Base-by-base conservation (phyloP, 2,888 invertebrate genomes). In the Archips xylosteana region DNA sequence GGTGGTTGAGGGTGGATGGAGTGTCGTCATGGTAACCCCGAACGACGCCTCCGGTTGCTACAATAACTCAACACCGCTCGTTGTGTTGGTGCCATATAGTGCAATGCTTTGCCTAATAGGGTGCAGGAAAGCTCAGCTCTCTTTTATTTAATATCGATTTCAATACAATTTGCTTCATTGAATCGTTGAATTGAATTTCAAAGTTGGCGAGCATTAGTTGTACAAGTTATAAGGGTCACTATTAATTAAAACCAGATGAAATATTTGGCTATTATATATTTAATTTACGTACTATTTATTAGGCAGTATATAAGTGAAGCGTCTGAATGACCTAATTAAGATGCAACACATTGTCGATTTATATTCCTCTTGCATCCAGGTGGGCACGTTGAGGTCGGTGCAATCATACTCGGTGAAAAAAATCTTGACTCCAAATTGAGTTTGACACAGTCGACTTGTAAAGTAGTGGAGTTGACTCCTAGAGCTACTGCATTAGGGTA, bases 401-500 rank as follows among this genome's bases (percentile, higher is more conserved):
- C 39, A 0, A 15, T 59, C 2, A 10, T 49, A 0, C 73, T 54
- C 8, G 84, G 86, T 0, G 76, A 59, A 2, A 84, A 82, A 47
- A 94, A 86, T 62, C 94, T 88, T 0, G 81, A 84, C 63, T 87
- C 81, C 0, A 87, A 47, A 23, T 80, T 81, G 2, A 90, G 62
- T n/a, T 76, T 80, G 0, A 95, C 88, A 81, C 97, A 97, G 76
- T 95, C 93, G 1, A 97, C 82, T 65, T 90, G 85, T 65, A 96
- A 86, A 0, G 95, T 96, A 0, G 94, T 95, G 0, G 95, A 94
- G 82, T 97, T 96, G 0, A 97, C 95, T 5, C 94, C 95, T 15
- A 97, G 86, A 1, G 95, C 92, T 15, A 79, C 91, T 76, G 81
- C 88, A 75, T 76, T 86, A 70, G 85, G 90, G 77, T 79, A 84